A percentile compares a stretch with the other conserved stretches of the same genome.
These are phyloP conservation scores for Fissipunctia ypsillon DNA, from an alignment of 2,888 invertebrate genomes.

Conservation along the genomic window DNA sequence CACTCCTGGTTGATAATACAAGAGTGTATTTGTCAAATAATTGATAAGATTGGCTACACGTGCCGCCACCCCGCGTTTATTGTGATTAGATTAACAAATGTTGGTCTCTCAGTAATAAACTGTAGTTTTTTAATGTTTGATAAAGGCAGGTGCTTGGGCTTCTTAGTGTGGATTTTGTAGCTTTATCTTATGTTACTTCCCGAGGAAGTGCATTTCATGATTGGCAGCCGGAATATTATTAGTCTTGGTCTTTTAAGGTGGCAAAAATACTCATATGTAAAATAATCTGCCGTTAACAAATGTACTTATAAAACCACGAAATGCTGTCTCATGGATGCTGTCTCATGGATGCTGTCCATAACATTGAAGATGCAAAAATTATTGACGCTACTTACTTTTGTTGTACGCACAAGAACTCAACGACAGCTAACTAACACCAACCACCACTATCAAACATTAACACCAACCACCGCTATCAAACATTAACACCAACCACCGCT, in stretches of 20 bases:
- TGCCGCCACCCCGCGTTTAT: slow-evolving; percentile 66
- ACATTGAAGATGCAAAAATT: neutral
- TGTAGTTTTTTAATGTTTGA: slow-evolving; percentile 62
- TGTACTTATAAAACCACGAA: neutral
- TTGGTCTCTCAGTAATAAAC: slow-evolving; percentile 71
- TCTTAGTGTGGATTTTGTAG: slow-evolving; percentile 49
- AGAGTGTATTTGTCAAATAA: slow-evolving; percentile 69
- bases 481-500: too few species aligned
- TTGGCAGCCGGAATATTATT: slow-evolving; percentile 2
- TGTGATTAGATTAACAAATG: slow-evolving; percentile 82
- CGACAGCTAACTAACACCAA: slow-evolving; percentile 64
- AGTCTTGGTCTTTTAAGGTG: neutral
- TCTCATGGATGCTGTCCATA: too few species aligned
- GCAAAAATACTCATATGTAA: neutral
- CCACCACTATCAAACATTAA: too few species aligned
- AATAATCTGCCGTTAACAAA: neutral
- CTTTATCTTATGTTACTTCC: slow-evolving; percentile 51
- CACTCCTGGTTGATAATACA: slow-evolving; percentile 62
- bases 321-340: neutral
- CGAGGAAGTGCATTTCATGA: too few species aligned
- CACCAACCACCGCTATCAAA: slow-evolving; percentile 56
- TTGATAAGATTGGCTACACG: slow-evolving; percentile 77
- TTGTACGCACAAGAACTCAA: slow-evolving; percentile 43
- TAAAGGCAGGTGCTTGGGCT: slow-evolving; percentile 69
- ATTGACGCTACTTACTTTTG: neutral